Base-by-base conservation (phyloP, 2,797 vertebrate species). In the Cetoscarus ocellatus region DNA sequence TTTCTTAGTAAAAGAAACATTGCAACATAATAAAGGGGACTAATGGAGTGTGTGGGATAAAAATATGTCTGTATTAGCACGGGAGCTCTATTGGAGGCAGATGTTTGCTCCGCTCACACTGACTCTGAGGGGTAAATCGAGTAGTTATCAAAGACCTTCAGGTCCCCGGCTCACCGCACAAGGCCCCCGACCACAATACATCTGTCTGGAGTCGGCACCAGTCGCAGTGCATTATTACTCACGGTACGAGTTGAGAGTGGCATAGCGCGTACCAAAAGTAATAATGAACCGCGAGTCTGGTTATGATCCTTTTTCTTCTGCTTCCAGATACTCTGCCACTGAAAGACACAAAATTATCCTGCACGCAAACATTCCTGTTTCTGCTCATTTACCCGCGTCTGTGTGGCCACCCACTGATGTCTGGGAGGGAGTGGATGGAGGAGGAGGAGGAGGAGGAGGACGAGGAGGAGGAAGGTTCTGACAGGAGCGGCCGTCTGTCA, bases 221-320 rank as follows among this genome's bases (percentile, higher is more conserved):
- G 93, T 92, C 94, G 93, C 97, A 78, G 93, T 97, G 97, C 98
- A 99, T 98, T 99, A 98, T 99, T 99, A 99, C 97, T 99, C 97
- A 99, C 97, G 97, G 97, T 99, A 99, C 97, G 98, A 99, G 97
- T 99, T 98, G 97, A 97, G 96, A 95, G 93, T 95, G 97, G 97
- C 97, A 98, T 98, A 99, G 97, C 98, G 97, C 97, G 97, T 99
- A 99, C 97, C 97, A 98, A 98, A 99, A 99, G 98, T 98, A 99
- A 99, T 99, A 98, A 99, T 99, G 97, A 50, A 93, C 96, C 84
- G 93, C 94, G 89, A 93, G 86, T 88, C 95, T 96, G 94, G 96
- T 83, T 82, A 75, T 47, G 77, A 67, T 86, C 71, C 93, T 3
- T 39, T 27, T 38, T 50, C 68, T 54, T 11, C 73, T 72, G 70